Conservation (phyloP, 2,797 vertebrate genomes). For the Odontamblyopus lacepedii region DNA sequence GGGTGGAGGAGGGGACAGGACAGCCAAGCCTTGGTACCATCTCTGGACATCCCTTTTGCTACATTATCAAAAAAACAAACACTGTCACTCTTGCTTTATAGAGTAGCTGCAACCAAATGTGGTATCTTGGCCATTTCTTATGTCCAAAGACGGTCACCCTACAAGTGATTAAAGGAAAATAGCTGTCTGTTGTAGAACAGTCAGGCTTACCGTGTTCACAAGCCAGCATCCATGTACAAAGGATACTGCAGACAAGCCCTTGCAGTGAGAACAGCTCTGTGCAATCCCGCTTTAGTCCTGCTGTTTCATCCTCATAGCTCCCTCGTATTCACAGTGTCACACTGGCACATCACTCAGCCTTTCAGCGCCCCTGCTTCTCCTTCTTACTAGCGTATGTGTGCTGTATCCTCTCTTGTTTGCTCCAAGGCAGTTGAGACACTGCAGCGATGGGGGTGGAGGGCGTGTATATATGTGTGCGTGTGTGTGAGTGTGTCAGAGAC, state of each 20-base stretch:
- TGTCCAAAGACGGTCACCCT: constrained; percentile 26
- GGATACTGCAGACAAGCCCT: constrained; percentile 78
- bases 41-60: constrained; percentile 70
- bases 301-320: constrained; percentile 71
- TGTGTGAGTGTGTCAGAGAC: constrained; percentile 72
- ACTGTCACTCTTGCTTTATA: constrained; percentile 31
- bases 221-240: constrained; percentile 75
- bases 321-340: constrained; percentile 52
- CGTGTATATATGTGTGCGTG: constrained; percentile 75
- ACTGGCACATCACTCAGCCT: constrained; percentile 37
- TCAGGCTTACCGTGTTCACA: constrained; percentile 75
- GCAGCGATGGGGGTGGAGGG: constrained; percentile 85
- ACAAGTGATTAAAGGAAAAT: constrained; percentile 2
- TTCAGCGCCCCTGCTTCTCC: constrained; percentile 56
- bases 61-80: constrained; percentile 52
- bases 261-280: constrained; percentile 65
- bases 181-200: constrained; percentile 40
- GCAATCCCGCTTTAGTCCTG: constrained; percentile 73
- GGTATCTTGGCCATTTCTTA: constrained; percentile 21
- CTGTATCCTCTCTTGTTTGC: constrained; percentile 82
- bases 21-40: constrained; percentile 66
- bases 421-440: constrained; percentile 84
- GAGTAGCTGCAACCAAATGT: constrained; percentile 27
- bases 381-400: constrained; percentile 75
- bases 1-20: constrained; percentile 74